A percentile compares a stretch with the other conserved stretches of the same genome.
Evolutionary conservation across 2,113 vertebrate genomes (phyloP).

Genomic region (Myiopsitta monachus): DNA sequence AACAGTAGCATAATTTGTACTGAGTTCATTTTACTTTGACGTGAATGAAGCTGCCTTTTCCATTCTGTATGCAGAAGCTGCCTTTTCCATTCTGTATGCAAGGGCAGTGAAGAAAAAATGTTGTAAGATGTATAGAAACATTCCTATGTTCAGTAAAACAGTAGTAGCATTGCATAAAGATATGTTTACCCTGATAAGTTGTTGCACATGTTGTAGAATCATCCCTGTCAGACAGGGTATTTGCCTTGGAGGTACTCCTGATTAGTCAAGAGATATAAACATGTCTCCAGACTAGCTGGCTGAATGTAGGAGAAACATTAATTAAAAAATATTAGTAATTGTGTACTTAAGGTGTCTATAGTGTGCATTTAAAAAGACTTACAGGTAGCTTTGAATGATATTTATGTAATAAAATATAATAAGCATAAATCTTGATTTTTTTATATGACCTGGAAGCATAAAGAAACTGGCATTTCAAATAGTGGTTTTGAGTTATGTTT

Average conservation of each 20-base stretch:
- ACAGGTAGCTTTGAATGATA: background rate
- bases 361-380: background rate
- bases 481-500: background rate
- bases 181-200: background rate
- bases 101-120: background rate
- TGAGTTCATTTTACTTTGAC: background rate
- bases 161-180: background rate
- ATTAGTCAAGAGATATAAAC: background rate
- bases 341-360: background rate
- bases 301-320: background rate
- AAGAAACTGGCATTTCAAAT: background rate
- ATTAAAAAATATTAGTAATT: background rate
- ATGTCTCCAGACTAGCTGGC: background rate
- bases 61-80: background rate
- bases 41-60: background rate
- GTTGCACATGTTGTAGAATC: background rate
- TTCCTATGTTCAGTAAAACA: constrained; percentile 9
- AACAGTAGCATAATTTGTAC: background rate
- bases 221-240: background rate
- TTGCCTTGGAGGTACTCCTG: background rate
- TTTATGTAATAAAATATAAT: background rate
- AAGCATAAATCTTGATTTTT: constrained; percentile 3
- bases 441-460: background rate
- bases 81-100: background rate
- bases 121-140: background rate